These are phyloP conservation scores for Leucophora obtusa DNA, from an alignment of 2,888 invertebrate genomes.

Conservation along the genomic window DNA sequence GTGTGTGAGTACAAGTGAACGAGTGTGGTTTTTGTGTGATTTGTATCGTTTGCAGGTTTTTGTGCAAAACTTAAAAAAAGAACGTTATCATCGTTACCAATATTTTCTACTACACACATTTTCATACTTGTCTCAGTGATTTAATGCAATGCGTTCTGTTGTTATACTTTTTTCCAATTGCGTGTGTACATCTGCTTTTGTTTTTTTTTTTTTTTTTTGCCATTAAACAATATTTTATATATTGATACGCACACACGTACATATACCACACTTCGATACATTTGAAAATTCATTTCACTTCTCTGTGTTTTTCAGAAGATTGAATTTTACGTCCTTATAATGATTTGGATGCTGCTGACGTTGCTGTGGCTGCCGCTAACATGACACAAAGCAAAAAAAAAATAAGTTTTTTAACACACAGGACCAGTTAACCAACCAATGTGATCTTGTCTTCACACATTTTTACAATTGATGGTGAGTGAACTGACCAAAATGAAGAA, in stretches of 20 bases:
- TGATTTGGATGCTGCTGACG: slow-evolving; percentile 49
- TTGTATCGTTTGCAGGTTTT: slow-evolving; percentile 62
- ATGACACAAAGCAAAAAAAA: slow-evolving; percentile 40
- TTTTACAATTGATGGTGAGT: slow-evolving; percentile 54
- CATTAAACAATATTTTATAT: slow-evolving; percentile 34
- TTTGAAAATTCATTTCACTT: slow-evolving; percentile 51
- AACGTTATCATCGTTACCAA: slow-evolving; percentile 39
- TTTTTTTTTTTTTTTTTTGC: slow-evolving; percentile 11
- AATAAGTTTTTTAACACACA: neutral
- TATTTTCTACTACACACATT: slow-evolving; percentile 7
- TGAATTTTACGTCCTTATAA: slow-evolving; percentile 57
- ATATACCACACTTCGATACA: neutral
- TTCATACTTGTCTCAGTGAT: slow-evolving; percentile 59
- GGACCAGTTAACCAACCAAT: slow-evolving; percentile 51
- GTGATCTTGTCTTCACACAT: slow-evolving; percentile 63
- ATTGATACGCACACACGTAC: slow-evolving; percentile 42
- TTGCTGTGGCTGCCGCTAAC: slow-evolving; percentile 47
- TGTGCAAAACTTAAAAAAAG: slow-evolving; percentile 24
- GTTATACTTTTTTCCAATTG: slow-evolving; percentile 43
- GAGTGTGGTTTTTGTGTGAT: slow-evolving; percentile 63
- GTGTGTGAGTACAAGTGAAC: slow-evolving; percentile 39
- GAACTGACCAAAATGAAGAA: slow-evolving; percentile 42
- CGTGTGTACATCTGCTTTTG: slow-evolving; percentile 57
- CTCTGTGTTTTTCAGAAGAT: slow-evolving; percentile 40
- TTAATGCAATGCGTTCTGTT: slow-evolving; percentile 55